phyloP scores from a whole-genome alignment of 2,797 vertebrate species.

The Petrocephalus schoutedeni region DNA sequence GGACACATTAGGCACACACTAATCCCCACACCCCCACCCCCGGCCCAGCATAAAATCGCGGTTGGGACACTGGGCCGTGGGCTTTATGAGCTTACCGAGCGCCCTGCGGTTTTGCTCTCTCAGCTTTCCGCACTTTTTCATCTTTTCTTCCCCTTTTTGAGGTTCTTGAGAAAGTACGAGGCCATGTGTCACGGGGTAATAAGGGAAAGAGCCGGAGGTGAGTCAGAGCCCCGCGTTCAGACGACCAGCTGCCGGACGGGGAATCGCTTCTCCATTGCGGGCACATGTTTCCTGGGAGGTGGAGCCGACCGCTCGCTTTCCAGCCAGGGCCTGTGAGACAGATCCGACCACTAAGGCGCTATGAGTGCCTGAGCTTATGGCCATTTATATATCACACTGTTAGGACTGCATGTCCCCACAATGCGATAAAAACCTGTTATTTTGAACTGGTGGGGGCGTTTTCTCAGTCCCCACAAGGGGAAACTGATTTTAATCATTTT shows the following conservation, averaged over 20 bases:
- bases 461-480: background rate
- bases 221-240: background rate
- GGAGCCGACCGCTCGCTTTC: background rate
- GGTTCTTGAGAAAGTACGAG: background rate
- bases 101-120: background rate
- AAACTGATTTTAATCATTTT: background rate
- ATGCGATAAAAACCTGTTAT: background rate
- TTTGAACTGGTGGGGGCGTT: background rate
- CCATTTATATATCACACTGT: background rate
- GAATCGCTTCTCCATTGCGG: background rate
- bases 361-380: background rate
- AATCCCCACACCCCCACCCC: background rate
- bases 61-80: background rate
- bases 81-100: background rate
- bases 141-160: background rate
- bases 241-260: background rate
- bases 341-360: background rate
- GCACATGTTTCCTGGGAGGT: background rate
- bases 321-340: background rate
- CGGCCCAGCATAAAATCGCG: background rate
- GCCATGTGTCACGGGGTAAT: background rate
- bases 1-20: background rate
- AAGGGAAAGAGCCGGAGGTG: background rate
- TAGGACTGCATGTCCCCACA: background rate
- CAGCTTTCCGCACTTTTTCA: background rate